Evolutionary conservation across 2,113 vertebrate species (phyloP), one percentile per base, ranked within the genome.

Genomic region (Pampusana beccarii): DNA sequence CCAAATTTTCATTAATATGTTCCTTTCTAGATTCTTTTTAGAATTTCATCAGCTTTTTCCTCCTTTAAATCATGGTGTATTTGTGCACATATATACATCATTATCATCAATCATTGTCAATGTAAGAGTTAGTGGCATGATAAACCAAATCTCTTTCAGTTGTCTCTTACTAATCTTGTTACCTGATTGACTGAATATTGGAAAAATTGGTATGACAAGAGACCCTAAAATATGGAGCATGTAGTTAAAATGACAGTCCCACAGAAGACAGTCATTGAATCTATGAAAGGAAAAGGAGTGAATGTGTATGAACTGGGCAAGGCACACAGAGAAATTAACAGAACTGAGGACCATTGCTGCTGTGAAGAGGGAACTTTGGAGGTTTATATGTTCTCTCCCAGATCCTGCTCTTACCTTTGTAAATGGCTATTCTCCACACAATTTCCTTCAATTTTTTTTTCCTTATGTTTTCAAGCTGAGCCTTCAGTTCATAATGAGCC

Each of bases 51-150:
- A 56, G 46, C 13, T 78, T 64, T 80, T 51, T 65, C 44, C 28
- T 75, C 51, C 40, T 80, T 93, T 86, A 77, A 70, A 70, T 73
- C 67, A 73, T 1, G 0, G 8, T 33, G 36, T 33, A 77, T 57
- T 38, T 50, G 7, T 62, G 25, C 2, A 0, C 36, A 62, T 66
- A 73, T 11, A 72, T 23, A 66, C 67, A 92, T 90, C 62, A 93
- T 95, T 95, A 94, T 62, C 61, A 83, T 94, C 70, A 40, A 57
- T 94, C 86, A 92, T 26, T 90, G 88, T 88, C 91, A 95, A 80
- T 33, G 12, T 80, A 31, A 90, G 75, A 40, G 51, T 62, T 75
- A 90, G 66, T 80, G 54, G 53, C 33, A 82, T 54, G 64, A 86
- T 57, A 83, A 95, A 86, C 34, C 75, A 83, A 62, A 90, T 58